Conservation (phyloP, 2,888 invertebrate genomes). For the Ischnus inquisitorius region DNA sequence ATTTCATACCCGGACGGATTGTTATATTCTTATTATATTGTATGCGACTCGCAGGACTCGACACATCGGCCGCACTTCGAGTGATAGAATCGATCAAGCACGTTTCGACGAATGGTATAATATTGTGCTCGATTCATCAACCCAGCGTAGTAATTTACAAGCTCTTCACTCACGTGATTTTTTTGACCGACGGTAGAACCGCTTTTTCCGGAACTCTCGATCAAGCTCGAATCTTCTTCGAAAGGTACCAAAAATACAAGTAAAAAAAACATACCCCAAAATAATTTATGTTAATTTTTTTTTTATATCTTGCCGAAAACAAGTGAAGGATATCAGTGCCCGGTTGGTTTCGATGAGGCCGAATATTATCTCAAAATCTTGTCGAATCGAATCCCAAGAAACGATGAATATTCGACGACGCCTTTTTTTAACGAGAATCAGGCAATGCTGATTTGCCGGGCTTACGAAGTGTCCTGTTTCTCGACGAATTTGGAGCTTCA, state of each 20-base stretch:
- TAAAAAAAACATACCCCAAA: not conserved
- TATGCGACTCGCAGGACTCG: slow-evolving; percentile 86
- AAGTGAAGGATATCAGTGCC: slow-evolving; percentile 81
- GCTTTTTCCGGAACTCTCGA: slow-evolving; percentile 82
- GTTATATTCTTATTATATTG: slow-evolving; percentile 86
- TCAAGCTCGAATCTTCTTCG: slow-evolving; percentile 73
- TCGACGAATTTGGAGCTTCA: slow-evolving; percentile 36
- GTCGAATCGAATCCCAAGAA: slow-evolving; percentile 77
- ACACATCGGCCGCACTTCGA: slow-evolving; percentile 87
- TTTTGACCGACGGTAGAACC: slow-evolving; percentile 86
- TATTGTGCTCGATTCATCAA: slow-evolving; percentile 88
- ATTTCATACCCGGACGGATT: not conserved
- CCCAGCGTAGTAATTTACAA: slow-evolving; percentile 86
- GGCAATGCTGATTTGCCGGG: slow-evolving; percentile 50
- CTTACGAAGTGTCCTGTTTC: slow-evolving; percentile 53
- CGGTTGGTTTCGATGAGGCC: slow-evolving; percentile 86
- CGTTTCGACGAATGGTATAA: slow-evolving; percentile 84
- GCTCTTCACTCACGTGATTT: slow-evolving; percentile 85
- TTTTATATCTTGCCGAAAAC: slow-evolving; percentile 27
- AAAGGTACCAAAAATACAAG: slow-evolving; percentile 68
- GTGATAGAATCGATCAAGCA: slow-evolving; percentile 85
- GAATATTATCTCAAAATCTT: slow-evolving; percentile 86
- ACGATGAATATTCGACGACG: slow-evolving; percentile 15
- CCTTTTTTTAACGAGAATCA: slow-evolving; percentile 5
- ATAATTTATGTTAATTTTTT: not conserved